Evolutionary conservation across 2,797 vertebrate species (phyloP).

Genomic region (Sebastes vulpes): DNA sequence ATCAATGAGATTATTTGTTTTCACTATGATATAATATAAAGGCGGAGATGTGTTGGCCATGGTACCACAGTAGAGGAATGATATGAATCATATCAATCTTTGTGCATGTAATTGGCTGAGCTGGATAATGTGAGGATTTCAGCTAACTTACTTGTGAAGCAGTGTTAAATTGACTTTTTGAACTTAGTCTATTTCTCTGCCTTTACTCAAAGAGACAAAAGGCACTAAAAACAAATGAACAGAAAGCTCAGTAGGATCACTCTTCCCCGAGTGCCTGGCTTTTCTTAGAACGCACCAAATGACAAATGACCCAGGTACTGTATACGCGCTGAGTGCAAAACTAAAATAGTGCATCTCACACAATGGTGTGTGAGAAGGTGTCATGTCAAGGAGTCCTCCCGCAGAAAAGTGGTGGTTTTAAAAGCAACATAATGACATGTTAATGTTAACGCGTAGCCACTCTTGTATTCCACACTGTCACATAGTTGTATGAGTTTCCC

Average conservation of each 20-base stretch:
- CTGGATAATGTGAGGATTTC: background rate
- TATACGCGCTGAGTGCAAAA: background rate
- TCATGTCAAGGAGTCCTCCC: background rate
- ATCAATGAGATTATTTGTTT: background rate
- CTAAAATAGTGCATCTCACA: background rate
- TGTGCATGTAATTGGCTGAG: background rate
- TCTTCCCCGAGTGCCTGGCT: background rate
- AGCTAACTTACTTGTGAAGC: background rate
- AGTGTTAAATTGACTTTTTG: background rate
- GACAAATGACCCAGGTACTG: background rate
- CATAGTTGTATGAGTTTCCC: background rate
- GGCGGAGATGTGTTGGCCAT: background rate
- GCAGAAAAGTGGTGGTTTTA: background rate
- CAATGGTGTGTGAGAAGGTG: background rate
- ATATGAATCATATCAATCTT: background rate
- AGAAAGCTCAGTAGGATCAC: background rate
- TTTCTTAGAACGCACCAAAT: background rate
- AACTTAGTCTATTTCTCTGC: background rate
- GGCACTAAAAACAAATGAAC: constrained; percentile 5
- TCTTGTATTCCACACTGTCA: background rate
- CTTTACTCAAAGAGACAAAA: background rate
- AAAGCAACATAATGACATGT: background rate
- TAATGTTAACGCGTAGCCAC: background rate
- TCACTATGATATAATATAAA: background rate
- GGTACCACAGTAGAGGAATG: background rate